Evolutionary conservation across 2,888 invertebrate genomes (phyloP).

Genomic region (Scaptomyza polygonia): DNA sequence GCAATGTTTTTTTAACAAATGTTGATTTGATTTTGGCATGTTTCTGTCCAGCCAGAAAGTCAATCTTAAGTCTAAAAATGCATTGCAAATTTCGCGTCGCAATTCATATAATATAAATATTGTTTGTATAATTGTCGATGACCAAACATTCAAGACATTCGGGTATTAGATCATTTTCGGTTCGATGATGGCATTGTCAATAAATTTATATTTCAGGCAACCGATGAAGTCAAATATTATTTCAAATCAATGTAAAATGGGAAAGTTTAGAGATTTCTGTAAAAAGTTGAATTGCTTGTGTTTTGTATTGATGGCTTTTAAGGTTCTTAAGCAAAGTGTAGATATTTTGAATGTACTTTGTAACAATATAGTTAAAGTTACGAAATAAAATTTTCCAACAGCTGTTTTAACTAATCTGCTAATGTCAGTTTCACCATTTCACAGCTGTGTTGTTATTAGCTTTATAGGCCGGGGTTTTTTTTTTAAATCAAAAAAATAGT

Average conservation of each 20-base stretch:
- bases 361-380: background rate
- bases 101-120: conserved; percentile 48
- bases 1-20: conserved; percentile 36
- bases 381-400: background rate
- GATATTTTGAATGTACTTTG: no score
- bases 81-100: conserved; percentile 66
- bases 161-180: conserved; percentile 69
- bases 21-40: conserved; percentile 72
- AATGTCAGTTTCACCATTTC: background rate
- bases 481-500: background rate
- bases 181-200: conserved; percentile 56
- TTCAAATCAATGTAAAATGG: conserved; percentile 24
- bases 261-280: no score
- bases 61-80: conserved; percentile 72
- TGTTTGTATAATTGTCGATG: conserved; percentile 71
- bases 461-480: conserved; percentile 7
- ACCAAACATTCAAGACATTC: conserved; percentile 48
- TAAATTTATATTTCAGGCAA: conserved; percentile 20
- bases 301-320: background rate
- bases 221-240: conserved; percentile 26
- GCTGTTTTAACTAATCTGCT: conserved; percentile 4
- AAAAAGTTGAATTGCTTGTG: background rate
- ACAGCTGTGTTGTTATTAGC: conserved; percentile 6
- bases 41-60: conserved; percentile 35
- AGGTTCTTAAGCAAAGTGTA: no score